Base-by-base conservation (phyloP, 2,113 vertebrate genomes). In the human (Homo sapiens) region DNA sequence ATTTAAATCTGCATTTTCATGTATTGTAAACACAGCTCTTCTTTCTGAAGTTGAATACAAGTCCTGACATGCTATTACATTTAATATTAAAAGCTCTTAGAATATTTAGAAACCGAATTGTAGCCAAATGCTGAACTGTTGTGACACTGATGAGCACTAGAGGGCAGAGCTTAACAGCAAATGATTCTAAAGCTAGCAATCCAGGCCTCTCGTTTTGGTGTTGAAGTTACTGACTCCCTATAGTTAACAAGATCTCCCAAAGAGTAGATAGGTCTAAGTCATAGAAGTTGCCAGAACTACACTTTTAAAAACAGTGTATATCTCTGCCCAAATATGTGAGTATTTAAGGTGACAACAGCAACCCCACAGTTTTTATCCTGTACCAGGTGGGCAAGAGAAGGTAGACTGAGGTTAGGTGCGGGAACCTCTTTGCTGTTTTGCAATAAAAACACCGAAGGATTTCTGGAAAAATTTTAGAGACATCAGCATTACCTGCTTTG, bases 121-220 rank as follows among this genome's bases (percentile, higher is more conserved):
- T 27, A 66, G 59, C 4, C 57, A 84, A 64, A 52, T 0, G 32
- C 12, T 45, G 9, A 0, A 18, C 13, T 6, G 40, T 2, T 86
- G 64, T 97, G 70, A 89, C 73, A 89, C n/a, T n/a, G 12, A 20
- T 45, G 48, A 61, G 89, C 98, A 98, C 98, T 81, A 99, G 99
- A 98, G 98, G 98, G 98, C 97, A 98, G 96, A 32, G 82, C 90
- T 50, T 5, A 94, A 98, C 97, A 55, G 98, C 70, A 97, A 98
- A 98, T 73, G 14, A 83, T 43, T 90, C 10, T 35, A 48, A 20
- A 22, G 27, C 25, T n/a, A 48, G 59, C n/a, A 16, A 2, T 5
- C 22, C 5, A 35, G 68, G 59, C 75, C 23, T 72, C 16, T 17
- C 16, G 3, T 17, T 45, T 35, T 16, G 32, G 30, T 40, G 45